Evolutionary conservation across 2,888 invertebrate species (phyloP), one percentile per base, ranked within the genome.

Genomic region (Oegoconia quadripuncta): DNA sequence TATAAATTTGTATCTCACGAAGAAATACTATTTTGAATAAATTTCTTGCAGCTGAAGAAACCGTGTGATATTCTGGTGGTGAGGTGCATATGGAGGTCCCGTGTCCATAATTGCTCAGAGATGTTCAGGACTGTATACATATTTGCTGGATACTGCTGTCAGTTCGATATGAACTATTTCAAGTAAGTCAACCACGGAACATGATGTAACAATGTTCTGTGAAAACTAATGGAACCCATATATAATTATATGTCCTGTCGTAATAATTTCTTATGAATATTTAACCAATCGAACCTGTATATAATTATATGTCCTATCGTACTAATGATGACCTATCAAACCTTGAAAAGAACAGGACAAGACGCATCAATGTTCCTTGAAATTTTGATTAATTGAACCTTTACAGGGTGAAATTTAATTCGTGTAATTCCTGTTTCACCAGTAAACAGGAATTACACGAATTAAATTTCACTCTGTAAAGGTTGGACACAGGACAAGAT

Each of bases 131-230:
- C 67, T 0, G 64, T 75, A 0, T 55, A 56, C 13, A 74, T 77
- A 0, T 44, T 68, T 3, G 41, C 46, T 2, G 81, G 81, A 0
- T 63, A 73, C 41, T 84, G 84, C 50, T 84, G 86, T 36, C 76
- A 74, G 29, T 84, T 84, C 13, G 82, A 84, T 35, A 53, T 77
- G 9, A 41, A 55, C 0, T 71, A 74, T 46, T 83, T 84, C 42
- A 73, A 56, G 83, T 79, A 48, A 50, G 51, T 38, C n/a, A n/a
- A n/a, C n/a, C n/a, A n/a, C n/a, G n/a, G n/a, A n/a, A n/a, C n/a
- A n/a, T n/a, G n/a, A n/a, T n/a, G n/a, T n/a, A n/a, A n/a, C n/a
- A n/a, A n/a, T n/a, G n/a, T n/a, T n/a, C n/a, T n/a, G n/a, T n/a
- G n/a, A n/a, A n/a, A n/a, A n/a, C n/a, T n/a, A 22, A 22, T 22